Conservation (phyloP, 2,888 invertebrate genomes). For the Xanthia icteritia region DNA sequence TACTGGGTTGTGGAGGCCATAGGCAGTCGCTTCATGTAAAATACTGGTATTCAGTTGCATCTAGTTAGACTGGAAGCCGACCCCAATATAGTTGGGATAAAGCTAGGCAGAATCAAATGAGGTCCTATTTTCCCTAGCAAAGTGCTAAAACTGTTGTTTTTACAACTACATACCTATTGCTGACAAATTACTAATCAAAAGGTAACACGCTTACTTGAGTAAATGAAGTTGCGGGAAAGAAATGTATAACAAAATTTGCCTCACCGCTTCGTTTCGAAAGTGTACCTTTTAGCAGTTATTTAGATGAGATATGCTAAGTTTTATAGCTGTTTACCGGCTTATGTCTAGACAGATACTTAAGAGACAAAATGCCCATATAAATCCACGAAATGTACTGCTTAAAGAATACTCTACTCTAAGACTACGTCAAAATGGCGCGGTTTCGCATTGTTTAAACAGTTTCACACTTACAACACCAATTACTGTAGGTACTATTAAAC, state of each 20-base stretch:
- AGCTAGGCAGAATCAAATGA: too few species aligned
- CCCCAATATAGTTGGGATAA: too few species aligned
- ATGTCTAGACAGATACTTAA: slow-evolving; percentile 26
- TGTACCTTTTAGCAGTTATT: neutral
- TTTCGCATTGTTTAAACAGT: neutral
- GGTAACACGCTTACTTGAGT: neutral
- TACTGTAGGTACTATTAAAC: neutral
- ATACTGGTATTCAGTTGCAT: too few species aligned
- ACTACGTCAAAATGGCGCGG: neutral
- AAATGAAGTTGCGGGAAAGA: neutral
- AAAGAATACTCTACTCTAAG: neutral
- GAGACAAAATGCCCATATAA: slow-evolving; percentile 32
- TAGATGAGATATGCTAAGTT: slow-evolving; percentile 9
- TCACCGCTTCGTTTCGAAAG: neutral
- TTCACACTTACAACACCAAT: neutral
- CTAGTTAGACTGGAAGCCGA: too few species aligned
- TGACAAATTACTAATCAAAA: neutral
- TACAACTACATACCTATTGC: neutral
- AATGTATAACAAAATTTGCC: neutral
- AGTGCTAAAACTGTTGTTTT: neutral
- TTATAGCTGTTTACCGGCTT: slow-evolving; percentile 25
- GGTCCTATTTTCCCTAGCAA: too few species aligned
- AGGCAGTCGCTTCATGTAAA: too few species aligned
- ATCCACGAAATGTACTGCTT: slow-evolving; percentile 23
- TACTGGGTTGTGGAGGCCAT: too few species aligned